These are phyloP conservation scores for Sarcophaga carnaria DNA, from an alignment of 2,888 invertebrate genomes.

Conservation along the genomic window DNA sequence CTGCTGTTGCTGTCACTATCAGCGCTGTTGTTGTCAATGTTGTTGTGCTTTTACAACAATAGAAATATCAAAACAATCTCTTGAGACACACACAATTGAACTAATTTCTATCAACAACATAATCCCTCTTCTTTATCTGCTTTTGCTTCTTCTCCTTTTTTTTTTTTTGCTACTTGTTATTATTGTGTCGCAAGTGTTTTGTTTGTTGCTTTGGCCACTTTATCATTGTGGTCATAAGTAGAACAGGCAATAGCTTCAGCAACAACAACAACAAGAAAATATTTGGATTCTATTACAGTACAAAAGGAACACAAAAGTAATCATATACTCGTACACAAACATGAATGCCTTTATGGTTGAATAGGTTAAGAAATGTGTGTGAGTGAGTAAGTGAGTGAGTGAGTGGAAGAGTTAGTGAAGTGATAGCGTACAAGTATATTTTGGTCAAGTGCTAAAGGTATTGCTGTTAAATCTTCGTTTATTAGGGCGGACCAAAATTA, in stretches of 20 bases:
- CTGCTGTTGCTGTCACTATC: background rate
- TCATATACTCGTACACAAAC: background rate
- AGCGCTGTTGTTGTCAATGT: background rate
- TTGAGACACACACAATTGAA: conserved; percentile 61
- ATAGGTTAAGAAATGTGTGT: background rate
- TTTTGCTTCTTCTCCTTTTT: background rate
- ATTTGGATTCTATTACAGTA: conserved; percentile 24
- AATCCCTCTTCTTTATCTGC: conserved; percentile 18
- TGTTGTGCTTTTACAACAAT: conserved; percentile 2
- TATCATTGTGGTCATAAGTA: conserved; percentile 58
- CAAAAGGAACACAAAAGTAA: conserved; percentile 2
- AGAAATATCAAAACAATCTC: conserved; percentile 50
- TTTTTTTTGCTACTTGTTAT: background rate
- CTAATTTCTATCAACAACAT: conserved; percentile 55
- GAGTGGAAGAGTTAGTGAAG: conserved; percentile 15
- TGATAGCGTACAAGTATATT: conserved; percentile 9
- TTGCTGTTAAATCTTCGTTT: background rate
- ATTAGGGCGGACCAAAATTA: background rate
- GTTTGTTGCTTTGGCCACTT: conserved; percentile 46
- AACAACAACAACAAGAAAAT: conserved; percentile 36
- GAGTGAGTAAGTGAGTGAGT: background rate
- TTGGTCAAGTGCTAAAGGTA: conserved; percentile 14
- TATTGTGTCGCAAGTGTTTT: conserved; percentile 44
- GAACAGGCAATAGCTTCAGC: background rate
- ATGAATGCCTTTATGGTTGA: background rate